Conservation (phyloP, 2,113 vertebrate genomes). For the Sander vitreus region DNA sequence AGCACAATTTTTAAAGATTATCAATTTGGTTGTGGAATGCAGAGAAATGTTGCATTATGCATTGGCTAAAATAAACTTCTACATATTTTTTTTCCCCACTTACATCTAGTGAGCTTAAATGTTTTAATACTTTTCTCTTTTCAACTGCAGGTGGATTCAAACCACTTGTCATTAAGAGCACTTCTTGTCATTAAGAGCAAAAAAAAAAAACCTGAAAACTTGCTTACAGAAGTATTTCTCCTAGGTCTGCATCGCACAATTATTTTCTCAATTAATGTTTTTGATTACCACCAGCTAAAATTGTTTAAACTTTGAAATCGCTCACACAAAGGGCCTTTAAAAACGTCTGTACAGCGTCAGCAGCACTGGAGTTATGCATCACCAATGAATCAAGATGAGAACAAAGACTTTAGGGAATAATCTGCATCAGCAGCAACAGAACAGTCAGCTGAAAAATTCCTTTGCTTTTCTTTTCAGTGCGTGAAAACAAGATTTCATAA, state of each 20-base stretch:
- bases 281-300: not conserved
- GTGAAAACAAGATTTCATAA: constrained; percentile 32
- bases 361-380: constrained; percentile 26
- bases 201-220: too few species aligned
- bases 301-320: not conserved
- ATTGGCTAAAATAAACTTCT: not conserved
- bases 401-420: constrained; percentile 42
- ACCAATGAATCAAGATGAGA: constrained; percentile 32
- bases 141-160: not conserved
- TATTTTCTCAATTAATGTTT: too few species aligned
- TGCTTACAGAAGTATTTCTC: too few species aligned
- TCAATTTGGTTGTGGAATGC: not conserved
- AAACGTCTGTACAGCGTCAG: not conserved
- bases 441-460: constrained; percentile 23
- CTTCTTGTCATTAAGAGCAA: not conserved
- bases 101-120: not conserved
- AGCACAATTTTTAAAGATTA: not conserved
- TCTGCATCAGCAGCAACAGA: constrained; percentile 22
- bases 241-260: too few species aligned
- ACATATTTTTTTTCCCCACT: not conserved
- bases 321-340: not conserved
- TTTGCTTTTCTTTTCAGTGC: constrained; percentile 35
- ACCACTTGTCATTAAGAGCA: not conserved
- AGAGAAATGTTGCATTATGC: not conserved
- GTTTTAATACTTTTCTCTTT: not conserved